Evolutionary conservation across 2,797 vertebrate genomes (phyloP).

Genomic region (Tangara arthus): DNA sequence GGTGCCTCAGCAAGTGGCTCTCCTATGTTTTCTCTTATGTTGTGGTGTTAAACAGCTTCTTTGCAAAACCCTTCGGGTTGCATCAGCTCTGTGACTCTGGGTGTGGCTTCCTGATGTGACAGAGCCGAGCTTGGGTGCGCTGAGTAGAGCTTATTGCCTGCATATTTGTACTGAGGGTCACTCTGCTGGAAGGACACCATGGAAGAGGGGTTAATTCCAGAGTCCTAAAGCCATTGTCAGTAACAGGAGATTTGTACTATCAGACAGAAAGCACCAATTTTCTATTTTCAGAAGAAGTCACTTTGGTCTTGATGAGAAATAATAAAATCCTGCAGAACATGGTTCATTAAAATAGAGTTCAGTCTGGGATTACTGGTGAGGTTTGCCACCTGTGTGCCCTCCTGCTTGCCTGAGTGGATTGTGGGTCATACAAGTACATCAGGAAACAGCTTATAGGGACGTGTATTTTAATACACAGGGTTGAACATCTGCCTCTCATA

Average conservation of each 20-base stretch:
- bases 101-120: neutral
- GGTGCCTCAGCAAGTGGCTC: neutral
- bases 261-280: neutral
- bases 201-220: neutral
- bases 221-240: neutral
- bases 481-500: neutral
- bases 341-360: neutral
- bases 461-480: fast-evolving
- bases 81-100: neutral
- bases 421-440: neutral
- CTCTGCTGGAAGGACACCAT: neutral
- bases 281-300: neutral
- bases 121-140: fast-evolving
- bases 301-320: neutral
- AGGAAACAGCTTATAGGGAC: neutral
- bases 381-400: neutral
- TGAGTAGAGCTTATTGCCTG: neutral
- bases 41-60: neutral
- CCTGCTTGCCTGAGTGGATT: neutral
- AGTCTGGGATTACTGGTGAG: neutral
- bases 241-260: neutral
- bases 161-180: neutral
- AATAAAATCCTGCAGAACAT: neutral
- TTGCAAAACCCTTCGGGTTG: neutral
- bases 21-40: neutral